These are phyloP conservation scores for Beris chalybata DNA, from an alignment of 2,888 invertebrate genomes.

Conservation along the genomic window DNA sequence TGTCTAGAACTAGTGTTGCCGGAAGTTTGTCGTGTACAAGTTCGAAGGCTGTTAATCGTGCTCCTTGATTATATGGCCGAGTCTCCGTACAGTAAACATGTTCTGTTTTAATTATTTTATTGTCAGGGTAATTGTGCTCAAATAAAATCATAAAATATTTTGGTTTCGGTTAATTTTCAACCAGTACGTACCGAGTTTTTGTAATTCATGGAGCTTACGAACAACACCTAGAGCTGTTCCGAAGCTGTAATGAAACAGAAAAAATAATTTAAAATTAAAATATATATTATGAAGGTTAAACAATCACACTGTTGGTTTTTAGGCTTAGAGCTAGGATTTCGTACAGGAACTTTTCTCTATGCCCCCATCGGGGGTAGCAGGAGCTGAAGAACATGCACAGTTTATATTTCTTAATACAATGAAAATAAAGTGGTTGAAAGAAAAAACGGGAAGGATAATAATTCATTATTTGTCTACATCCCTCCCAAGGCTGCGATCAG, in stretches of 20 bases:
- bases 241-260: slow-evolving; percentile 57
- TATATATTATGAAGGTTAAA: too few species aligned
- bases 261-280: too few species aligned
- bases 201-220: slow-evolving; percentile 72
- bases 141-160: slow-evolving; percentile 13
- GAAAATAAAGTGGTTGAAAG: too few species aligned
- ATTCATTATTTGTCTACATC: too few species aligned
- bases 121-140: slow-evolving; percentile 26
- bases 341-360: too few species aligned
- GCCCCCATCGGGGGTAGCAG: too few species aligned
- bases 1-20: slow-evolving; percentile 90
- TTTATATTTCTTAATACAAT: too few species aligned
- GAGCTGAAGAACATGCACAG: too few species aligned
- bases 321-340: too few species aligned
- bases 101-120: slow-evolving; percentile 59
- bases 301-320: background rate
- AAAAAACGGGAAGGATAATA: too few species aligned
- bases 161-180: background rate
- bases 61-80: slow-evolving; percentile 96
- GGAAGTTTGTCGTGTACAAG: slow-evolving; percentile 90
- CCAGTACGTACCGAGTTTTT: slow-evolving; percentile 67
- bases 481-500: too few species aligned
- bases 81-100: slow-evolving; percentile 97
- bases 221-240: slow-evolving; percentile 98
- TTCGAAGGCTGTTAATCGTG: slow-evolving; percentile 94